Percentiles rank a stretch among this genome's conserved stretches.
Evolutionary conservation across 2,797 vertebrate species (phyloP).

Genomic region (Bradypodion pumilum): DNA sequence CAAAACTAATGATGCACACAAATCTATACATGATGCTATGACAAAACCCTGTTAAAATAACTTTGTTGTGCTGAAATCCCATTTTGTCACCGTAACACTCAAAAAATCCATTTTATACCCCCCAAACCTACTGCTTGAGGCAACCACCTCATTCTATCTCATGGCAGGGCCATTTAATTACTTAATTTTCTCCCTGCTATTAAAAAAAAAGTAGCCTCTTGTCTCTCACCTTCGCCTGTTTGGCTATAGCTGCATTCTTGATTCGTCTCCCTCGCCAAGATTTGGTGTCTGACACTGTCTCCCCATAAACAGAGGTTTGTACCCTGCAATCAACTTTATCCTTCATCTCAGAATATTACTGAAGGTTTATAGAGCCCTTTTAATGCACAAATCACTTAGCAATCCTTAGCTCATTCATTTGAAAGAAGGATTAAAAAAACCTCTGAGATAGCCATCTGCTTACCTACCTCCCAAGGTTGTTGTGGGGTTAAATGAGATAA

Average conservation of each 20-base stretch:
- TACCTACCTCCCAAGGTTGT: slow-evolving; percentile 33
- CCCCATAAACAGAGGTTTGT: slow-evolving; percentile 14
- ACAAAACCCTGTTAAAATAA: neutral
- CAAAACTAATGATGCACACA: no score
- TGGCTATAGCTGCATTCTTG: slow-evolving; percentile 1
- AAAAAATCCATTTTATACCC: slow-evolving; percentile 7
- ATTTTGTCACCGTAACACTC: neutral
- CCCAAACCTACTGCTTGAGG: neutral
- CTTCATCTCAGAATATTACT: slow-evolving; percentile 16
- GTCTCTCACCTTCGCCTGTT: slow-evolving; percentile 1
- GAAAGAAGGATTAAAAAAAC: neutral
- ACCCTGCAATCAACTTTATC: slow-evolving; percentile 1
- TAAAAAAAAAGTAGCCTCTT: neutral
- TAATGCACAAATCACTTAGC: slow-evolving; percentile 9
- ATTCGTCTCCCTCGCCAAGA: neutral
- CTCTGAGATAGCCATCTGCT: neutral
- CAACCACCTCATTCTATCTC: neutral
- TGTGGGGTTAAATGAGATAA: slow-evolving; percentile 29
- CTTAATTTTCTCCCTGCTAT: slow-evolving; percentile 19
- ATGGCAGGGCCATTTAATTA: slow-evolving; percentile 21
- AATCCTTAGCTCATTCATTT: slow-evolving; percentile 3
- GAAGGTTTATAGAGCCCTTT: slow-evolving; percentile 17
- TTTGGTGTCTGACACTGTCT: slow-evolving; percentile 6
- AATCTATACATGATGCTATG: neutral
- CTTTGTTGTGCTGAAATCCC: neutral